Conservation (phyloP, 1,140 invertebrate species). For the Berghia stephanieae region DNA sequence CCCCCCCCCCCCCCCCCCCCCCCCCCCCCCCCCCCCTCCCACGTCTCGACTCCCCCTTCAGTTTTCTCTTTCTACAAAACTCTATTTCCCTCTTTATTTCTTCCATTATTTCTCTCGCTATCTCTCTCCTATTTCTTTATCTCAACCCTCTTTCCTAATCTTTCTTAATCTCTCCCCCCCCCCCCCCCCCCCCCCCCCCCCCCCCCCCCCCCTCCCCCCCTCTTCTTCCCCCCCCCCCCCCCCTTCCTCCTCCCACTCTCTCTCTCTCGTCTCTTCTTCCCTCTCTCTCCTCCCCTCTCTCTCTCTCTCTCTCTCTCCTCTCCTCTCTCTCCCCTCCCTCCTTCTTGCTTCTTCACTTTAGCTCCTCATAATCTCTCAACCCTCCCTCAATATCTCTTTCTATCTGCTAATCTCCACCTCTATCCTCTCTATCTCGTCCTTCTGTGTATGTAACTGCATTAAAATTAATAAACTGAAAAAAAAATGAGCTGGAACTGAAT, state of each 20-base stretch:
- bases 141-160: background rate
- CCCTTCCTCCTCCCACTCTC: background rate
- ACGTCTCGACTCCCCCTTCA: too few relatives aligned
- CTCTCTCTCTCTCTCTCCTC: background rate
- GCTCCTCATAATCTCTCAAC: background rate
- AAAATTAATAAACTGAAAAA: too few relatives aligned
- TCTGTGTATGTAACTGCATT: background rate
- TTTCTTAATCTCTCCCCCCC: background rate
- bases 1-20: too few relatives aligned
- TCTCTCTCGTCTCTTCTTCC: too few relatives aligned
- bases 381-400: background rate
- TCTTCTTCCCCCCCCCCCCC: background rate
- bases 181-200: background rate
- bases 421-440: background rate
- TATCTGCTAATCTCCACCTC: background rate
- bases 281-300: too few relatives aligned
- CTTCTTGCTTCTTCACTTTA: background rate
- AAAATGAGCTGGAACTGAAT: too few relatives aligned
- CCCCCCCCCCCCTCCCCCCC: background rate
- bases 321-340: background rate
- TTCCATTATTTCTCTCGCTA: background rate
- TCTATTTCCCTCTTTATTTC: background rate
- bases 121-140: constrained; percentile 8
- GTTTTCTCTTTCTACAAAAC: background rate
- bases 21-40: too few relatives aligned